Evolutionary conservation across 2,888 invertebrate genomes (phyloP).

Genomic region (Epirrhoe alternata): DNA sequence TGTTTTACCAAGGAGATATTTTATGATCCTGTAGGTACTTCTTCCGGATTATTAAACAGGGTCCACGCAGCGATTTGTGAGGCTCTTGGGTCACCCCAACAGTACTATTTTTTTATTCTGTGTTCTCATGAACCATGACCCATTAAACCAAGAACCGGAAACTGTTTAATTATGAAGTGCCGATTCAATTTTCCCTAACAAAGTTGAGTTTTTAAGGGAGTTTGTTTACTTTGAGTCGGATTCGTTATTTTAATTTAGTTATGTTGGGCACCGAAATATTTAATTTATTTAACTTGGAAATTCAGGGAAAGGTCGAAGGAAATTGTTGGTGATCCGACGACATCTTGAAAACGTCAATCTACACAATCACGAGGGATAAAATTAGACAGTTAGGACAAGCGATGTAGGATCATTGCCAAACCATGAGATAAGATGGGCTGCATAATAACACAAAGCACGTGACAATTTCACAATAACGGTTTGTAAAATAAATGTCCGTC

Average conservation of each 20-base stretch:
- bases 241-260: slow-evolving; percentile 1
- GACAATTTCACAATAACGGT: too few relatives aligned
- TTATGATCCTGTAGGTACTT: slow-evolving; percentile 23
- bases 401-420: too few relatives aligned
- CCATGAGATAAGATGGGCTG: too few relatives aligned
- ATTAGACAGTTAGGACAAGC: too few relatives aligned
- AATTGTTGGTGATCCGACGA: background rate
- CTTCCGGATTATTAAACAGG: slow-evolving; percentile 51
- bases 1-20: background rate
- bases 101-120: slow-evolving; percentile 1
- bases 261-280: background rate
- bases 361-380: too few relatives aligned
- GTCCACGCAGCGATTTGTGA: slow-evolving; percentile 53
- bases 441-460: too few relatives aligned
- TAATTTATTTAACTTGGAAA: background rate
- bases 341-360: too few relatives aligned
- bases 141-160: slow-evolving; percentile 22
- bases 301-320: background rate
- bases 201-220: slow-evolving; percentile 10
- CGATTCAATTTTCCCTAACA: slow-evolving; percentile 9
- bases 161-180: slow-evolving; percentile 15
- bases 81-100: slow-evolving; percentile 22
- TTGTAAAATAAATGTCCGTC: too few relatives aligned
- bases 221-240: slow-evolving; percentile 10
- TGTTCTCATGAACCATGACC: slow-evolving; percentile 14